These are phyloP conservation scores for Platorchestia sp. DNA, from an alignment of 1,140 invertebrate species.

Conservation along the genomic window DNA sequence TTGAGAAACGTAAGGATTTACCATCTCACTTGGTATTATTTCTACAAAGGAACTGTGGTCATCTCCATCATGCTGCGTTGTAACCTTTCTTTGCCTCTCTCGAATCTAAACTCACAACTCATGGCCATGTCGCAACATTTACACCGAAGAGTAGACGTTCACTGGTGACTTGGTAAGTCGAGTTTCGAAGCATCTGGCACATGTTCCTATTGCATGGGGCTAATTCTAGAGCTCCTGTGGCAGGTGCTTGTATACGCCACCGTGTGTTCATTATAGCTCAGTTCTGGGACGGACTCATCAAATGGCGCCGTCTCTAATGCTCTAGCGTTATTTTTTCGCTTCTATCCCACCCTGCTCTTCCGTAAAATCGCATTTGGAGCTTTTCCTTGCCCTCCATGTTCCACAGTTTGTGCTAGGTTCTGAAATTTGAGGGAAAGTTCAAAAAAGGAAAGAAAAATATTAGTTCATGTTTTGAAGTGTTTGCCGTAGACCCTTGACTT, in stretches of 20 bases:
- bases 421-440: not conserved
- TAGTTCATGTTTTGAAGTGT: not conserved
- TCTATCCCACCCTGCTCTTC: not conserved
- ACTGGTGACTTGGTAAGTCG: not conserved
- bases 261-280: conserved; percentile 30
- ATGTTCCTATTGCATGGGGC: conserved; percentile 11
- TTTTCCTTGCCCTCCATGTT: not conserved
- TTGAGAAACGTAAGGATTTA: not conserved
- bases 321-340: not conserved
- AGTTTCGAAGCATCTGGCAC: not conserved
- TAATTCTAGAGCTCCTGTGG: conserved; percentile 21
- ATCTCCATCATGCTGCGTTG: not conserved
- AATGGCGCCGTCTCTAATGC: not conserved
- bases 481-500: not conserved
- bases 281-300: not conserved
- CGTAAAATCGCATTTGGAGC: not conserved
- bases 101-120: not conserved
- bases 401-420: not conserved
- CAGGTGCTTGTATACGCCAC: not conserved
- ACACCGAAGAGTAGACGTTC: not conserved
- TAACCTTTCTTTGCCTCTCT: not conserved
- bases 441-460: not conserved
- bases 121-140: not conserved
- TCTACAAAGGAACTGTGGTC: not conserved
- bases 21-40: no score